phyloP scores from a whole-genome alignment of 1,140 invertebrate species.

The Drosophila asahinai region DNA sequence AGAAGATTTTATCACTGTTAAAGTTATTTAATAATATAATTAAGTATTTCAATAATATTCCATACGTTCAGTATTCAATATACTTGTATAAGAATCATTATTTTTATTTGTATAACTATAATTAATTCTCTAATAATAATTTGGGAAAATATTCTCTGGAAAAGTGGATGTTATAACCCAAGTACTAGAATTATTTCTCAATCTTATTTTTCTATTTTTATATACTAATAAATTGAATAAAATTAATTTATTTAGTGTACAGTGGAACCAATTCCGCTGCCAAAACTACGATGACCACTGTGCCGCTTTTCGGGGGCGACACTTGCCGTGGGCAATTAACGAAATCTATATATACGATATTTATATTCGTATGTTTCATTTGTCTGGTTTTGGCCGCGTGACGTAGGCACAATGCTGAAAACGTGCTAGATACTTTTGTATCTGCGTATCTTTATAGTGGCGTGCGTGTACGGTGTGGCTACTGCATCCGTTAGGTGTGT shows the following conservation, averaged over 20 bases:
- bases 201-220: too few species aligned
- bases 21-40: too few species aligned
- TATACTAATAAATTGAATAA: too few species aligned
- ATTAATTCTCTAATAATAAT: too few species aligned
- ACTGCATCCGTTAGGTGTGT: constrained; percentile 81
- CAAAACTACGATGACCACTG: constrained; percentile 25
- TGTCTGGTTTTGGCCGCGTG: constrained; percentile 74
- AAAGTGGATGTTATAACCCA: too few species aligned
- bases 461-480: constrained; percentile 43
- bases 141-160: too few species aligned
- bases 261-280: constrained; percentile 8
- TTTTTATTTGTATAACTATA: too few species aligned
- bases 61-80: too few species aligned
- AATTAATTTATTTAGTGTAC: neutral
- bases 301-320: constrained; percentile 55
- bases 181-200: too few species aligned
- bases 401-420: constrained; percentile 70
- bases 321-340: constrained; percentile 73
- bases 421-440: constrained; percentile 72
- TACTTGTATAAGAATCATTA: too few species aligned
- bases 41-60: too few species aligned
- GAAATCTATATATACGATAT: constrained; percentile 51
- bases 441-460: constrained; percentile 46
- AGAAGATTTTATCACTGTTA: too few species aligned
- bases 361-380: constrained; percentile 40